phyloP scores from a whole-genome alignment of 1,140 invertebrate species.

The Nylanderia fulva region DNA sequence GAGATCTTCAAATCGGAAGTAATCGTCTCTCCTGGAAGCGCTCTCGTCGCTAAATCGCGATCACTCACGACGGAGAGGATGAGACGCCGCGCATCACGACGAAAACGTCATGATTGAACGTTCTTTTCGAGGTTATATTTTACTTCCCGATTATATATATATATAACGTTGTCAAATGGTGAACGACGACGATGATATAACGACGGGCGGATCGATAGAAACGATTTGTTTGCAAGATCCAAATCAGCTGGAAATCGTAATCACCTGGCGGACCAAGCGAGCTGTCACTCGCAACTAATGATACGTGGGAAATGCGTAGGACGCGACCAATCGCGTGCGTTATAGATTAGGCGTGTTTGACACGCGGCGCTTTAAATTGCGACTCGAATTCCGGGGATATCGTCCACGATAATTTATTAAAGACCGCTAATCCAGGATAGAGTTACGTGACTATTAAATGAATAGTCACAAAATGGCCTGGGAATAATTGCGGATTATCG shows the following conservation, averaged over 20 bases:
- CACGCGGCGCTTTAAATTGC: neutral
- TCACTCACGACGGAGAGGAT: neutral
- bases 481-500: no score
- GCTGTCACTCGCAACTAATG: neutral
- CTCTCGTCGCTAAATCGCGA: neutral
- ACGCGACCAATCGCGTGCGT: slow-evolving; percentile 8
- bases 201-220: neutral
- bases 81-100: neutral
- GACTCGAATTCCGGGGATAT: no score
- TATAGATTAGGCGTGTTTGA: neutral
- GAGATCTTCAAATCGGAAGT: neutral
- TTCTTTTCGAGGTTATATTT: slow-evolving; percentile 36
- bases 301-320: slow-evolving; percentile 12
- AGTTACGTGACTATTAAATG: no score
- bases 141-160: neutral
- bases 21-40: neutral
- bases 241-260: neutral
- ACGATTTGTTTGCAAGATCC: neutral
- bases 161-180: neutral
- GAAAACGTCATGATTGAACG: neutral
- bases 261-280: neutral
- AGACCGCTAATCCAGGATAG: no score
- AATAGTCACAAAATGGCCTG: no score
- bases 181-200: no score
- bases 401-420: no score